Conservation (phyloP, 2,888 invertebrate genomes). For the Pedicia rivosa region DNA sequence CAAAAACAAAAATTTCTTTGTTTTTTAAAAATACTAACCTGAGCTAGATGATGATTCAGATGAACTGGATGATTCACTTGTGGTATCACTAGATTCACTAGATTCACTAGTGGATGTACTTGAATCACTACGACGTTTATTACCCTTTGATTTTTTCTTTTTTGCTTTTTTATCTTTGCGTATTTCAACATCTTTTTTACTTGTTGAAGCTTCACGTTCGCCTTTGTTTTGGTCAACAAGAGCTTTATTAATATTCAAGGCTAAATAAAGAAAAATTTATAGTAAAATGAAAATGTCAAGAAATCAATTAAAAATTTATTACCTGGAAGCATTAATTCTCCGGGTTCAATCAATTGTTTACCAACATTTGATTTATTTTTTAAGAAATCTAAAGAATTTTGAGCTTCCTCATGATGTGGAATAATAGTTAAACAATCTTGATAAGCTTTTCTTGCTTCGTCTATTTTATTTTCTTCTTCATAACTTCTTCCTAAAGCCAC, state of each 20-base stretch:
- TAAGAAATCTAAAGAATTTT: conserved; percentile 65
- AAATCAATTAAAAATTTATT: conserved; percentile 18
- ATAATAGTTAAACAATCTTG: conserved; percentile 69
- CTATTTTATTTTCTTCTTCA: conserved; percentile 72
- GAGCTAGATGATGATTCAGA: conserved; percentile 18
- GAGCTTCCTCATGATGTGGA: conserved; percentile 77
- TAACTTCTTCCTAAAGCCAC: conserved; percentile 78
- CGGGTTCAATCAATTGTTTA: conserved; percentile 46
- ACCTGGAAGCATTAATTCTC: conserved; percentile 43
- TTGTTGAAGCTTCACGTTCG: conserved; percentile 16
- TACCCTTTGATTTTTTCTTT: conserved; percentile 37
- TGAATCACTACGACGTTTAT: conserved; percentile 42
- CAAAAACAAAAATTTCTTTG: no score
- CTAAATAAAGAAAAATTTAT: conserved; percentile 11
- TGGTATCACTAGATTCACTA: conserved; percentile 39
- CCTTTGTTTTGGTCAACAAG: conserved; percentile 1
- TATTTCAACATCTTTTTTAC: conserved; percentile 10
- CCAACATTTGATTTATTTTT: conserved; percentile 43
- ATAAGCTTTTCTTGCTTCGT: conserved; percentile 72
- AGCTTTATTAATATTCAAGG: conserved; percentile 10
- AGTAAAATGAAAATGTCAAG: conserved; percentile 3
- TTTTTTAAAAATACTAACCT: no score
- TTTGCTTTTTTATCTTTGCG: conserved; percentile 40
- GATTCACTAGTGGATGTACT: conserved; percentile 29
- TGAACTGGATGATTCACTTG: conserved; percentile 47